Base-by-base conservation (phyloP, 2,797 vertebrate genomes). In the Thripadectes ignobilis region DNA sequence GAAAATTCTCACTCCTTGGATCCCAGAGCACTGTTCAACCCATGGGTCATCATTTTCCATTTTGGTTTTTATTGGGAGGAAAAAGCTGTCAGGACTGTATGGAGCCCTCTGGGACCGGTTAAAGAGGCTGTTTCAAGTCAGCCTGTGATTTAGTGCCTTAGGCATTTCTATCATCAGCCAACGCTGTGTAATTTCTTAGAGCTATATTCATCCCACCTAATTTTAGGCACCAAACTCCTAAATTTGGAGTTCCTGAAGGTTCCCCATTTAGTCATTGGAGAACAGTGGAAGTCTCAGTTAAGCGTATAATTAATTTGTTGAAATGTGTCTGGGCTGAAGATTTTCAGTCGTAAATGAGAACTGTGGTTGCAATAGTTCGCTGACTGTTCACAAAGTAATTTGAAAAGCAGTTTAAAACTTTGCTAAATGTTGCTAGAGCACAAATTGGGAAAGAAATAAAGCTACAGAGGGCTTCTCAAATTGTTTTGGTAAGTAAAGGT, bases 171-270 rank as follows among this genome's bases (percentile, higher is more conserved):
- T 89, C 67, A 54, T 80, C 77, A 87, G 1, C 24, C 32, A 45
- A 22, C 24, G 16, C 72, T 65, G 24, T 74, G 46, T 57, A 65
- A 52, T 75, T 81, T 72, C 80, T 88, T 78, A 65, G 63, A 85
- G 54, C 63, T 88, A 10, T 54, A 72, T 48, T 85, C 58, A 61
- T 75, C 67, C 62, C 32, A 52, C 46, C 75, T 85, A 72, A 88
- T 82, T 90, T 73, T 65, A 76, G 76, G 41, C 46, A 65, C 46
- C 39, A 59, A 75, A 65, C 13, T 22, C 29, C 59, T 85, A 29
- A 65, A 73, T 76, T 55, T 68, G 48, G 39, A 93, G 75, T 39
- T 57, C 51, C 49, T 65, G 6, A 18, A 52, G 30, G 24, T 88
- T 63, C 73, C 38, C 16, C 7, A 5, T 77, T 84, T 23, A 80